Evolutionary conservation across 2,797 vertebrate species (phyloP).

Genomic region (Harpagifer antarcticus): DNA sequence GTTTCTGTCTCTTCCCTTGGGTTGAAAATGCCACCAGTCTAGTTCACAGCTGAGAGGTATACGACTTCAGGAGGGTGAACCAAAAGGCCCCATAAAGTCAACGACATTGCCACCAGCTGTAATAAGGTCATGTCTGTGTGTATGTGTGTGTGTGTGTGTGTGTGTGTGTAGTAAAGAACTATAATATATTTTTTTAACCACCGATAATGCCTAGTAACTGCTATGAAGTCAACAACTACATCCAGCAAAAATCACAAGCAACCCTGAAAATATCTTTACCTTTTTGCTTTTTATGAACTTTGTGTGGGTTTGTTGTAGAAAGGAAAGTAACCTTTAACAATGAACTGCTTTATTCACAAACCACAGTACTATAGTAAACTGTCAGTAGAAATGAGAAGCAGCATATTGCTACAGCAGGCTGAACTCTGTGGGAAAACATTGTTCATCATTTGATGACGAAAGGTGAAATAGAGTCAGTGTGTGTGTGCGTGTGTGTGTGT

Average conservation of each 20-base stretch:
- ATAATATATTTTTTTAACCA: slow-evolving; percentile 6
- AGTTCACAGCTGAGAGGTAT: slow-evolving; percentile 46
- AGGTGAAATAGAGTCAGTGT: slow-evolving; percentile 5
- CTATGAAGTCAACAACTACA: slow-evolving; percentile 16
- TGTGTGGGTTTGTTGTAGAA: slow-evolving; percentile 17
- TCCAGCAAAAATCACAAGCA: slow-evolving; percentile 6
- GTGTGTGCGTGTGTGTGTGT: neutral
- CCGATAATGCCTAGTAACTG: slow-evolving; percentile 20
- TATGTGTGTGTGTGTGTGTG: slow-evolving; percentile 4
- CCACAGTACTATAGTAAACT: slow-evolving; percentile 10
- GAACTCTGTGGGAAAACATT: slow-evolving; percentile 6
- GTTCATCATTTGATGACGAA: slow-evolving; percentile 23
- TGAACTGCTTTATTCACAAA: slow-evolving; percentile 32
- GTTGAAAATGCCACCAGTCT: slow-evolving; percentile 45
- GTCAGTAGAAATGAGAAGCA: neutral
- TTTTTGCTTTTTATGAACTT: slow-evolving; percentile 1
- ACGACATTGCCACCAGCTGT: slow-evolving; percentile 46
- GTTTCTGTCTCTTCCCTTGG: slow-evolving; percentile 12
- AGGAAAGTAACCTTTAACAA: slow-evolving; percentile 30
- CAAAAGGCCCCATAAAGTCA: slow-evolving; percentile 38
- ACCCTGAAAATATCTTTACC: neutral
- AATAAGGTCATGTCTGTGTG: slow-evolving; percentile 37
- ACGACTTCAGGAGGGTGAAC: slow-evolving; percentile 40
- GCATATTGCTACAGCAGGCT: neutral
- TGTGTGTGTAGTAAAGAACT: slow-evolving; percentile 16